Evolutionary conservation across 1,140 invertebrate genomes (phyloP).

Genomic region (Scaptomyza graminum): DNA sequence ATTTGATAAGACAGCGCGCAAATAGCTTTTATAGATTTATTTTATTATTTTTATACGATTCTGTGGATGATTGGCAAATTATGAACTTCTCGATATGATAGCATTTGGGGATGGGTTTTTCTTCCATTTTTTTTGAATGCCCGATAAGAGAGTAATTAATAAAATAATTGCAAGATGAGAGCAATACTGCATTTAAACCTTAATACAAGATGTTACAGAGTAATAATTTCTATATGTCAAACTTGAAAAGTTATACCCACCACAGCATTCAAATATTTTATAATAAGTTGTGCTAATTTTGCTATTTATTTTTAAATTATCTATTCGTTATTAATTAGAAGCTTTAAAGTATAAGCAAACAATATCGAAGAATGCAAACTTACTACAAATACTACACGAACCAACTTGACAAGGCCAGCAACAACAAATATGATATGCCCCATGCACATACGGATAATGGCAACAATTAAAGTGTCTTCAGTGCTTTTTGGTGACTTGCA

Average conservation of each 20-base stretch:
- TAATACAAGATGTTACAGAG: no score
- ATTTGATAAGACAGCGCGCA: slow-evolving; percentile 55
- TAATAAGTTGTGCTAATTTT: no score
- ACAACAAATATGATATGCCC: slow-evolving; percentile 17
- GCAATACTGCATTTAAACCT: no score
- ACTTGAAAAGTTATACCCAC: no score
- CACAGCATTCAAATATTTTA: neutral
- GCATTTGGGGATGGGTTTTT: slow-evolving; percentile 39
- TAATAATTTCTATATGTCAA: no score
- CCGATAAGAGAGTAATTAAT: neutral
- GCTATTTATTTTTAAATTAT: neutral
- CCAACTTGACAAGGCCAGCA: slow-evolving; percentile 8
- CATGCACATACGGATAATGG: slow-evolving; percentile 23
- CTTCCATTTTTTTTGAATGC: neutral
- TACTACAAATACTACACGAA: neutral
- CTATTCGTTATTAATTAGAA: neutral
- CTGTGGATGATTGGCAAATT: slow-evolving; percentile 63
- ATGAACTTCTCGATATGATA: slow-evolving; percentile 61
- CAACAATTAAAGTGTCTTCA: slow-evolving; percentile 41
- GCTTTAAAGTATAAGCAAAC: neutral
- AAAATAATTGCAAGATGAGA: no score
- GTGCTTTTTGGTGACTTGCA: neutral
- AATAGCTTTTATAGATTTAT: slow-evolving; percentile 54
- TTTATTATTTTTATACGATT: slow-evolving; percentile 50
- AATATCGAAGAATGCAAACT: neutral